These are phyloP conservation scores for Bos indicus DNA, from an alignment of 2,113 vertebrate species.

Conservation along the genomic window DNA sequence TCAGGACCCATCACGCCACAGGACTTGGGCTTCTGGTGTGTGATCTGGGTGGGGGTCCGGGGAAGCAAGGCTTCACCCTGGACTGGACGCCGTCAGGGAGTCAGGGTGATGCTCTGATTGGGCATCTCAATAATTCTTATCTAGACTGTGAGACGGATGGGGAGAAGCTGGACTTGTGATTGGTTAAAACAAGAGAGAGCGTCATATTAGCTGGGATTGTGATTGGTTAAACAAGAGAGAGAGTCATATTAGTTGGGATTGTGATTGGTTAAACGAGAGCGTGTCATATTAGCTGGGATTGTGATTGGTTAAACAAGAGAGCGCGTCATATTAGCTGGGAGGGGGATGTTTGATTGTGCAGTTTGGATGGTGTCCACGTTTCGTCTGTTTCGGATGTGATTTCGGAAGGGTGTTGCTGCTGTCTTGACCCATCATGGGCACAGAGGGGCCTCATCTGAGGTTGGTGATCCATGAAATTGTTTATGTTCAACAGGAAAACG, in stretches of 20 bases:
- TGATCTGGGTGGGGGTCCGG: neutral
- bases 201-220: too few relatives aligned
- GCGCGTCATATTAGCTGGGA: neutral
- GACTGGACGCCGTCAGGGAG: too few relatives aligned
- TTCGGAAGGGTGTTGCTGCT: accelerated
- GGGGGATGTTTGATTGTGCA: neutral
- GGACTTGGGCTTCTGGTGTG: neutral
- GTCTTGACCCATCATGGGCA: neutral
- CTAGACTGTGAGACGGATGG: neutral
- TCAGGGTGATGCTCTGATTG: neutral
- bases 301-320: neutral
- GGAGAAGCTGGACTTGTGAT: neutral
- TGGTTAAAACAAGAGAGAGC: neutral
- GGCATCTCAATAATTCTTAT: neutral
- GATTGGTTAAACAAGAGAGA: neutral
- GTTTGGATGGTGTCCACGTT: neutral
- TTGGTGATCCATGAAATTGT: neutral
- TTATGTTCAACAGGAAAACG: neutral
- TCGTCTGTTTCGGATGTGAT: neutral
- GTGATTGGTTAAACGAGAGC: too few relatives aligned
- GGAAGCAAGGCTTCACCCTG: neutral
- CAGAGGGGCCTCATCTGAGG: neutral
- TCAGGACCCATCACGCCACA: neutral
- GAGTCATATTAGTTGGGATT: too few relatives aligned
- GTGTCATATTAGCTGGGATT: neutral